phyloP scores from a whole-genome alignment of 2,113 vertebrate species.

The Clupea harengus region DNA sequence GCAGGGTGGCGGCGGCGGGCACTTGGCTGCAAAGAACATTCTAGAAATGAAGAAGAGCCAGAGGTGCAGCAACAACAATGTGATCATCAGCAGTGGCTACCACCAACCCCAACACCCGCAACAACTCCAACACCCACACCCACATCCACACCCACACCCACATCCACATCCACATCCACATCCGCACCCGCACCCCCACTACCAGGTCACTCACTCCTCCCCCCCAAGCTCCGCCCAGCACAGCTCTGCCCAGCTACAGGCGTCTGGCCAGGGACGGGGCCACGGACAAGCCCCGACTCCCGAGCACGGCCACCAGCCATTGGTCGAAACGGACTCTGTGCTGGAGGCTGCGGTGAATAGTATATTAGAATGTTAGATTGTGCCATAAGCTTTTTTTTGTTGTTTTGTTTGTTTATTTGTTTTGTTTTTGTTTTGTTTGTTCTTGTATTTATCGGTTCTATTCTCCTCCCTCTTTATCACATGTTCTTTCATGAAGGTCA shows the following conservation, averaged over 20 bases:
- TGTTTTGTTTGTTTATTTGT: conserved; percentile 15
- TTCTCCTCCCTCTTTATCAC: neutral
- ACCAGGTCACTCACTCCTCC: conserved; percentile 45
- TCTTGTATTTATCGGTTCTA: conserved; percentile 42
- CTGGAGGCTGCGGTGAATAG: conserved; percentile 99
- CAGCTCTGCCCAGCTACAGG: conserved; percentile 36
- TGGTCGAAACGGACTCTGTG: conserved; percentile 90
- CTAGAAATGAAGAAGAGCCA: conserved; percentile 83
- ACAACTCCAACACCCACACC: neutral
- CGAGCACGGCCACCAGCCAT: conserved; percentile 75
- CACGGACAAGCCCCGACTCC: conserved; percentile 76
- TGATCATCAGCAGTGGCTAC: conserved; percentile 47
- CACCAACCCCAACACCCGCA: conserved; percentile 50
- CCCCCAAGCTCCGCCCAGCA: conserved; percentile 52
- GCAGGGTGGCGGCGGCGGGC: conserved; percentile 68
- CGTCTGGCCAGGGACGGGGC: conserved; percentile 49
- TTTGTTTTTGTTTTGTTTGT: conserved; percentile 41
- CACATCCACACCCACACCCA: neutral
- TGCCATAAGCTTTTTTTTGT: conserved; percentile 46
- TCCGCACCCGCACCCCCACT: conserved; percentile 41
- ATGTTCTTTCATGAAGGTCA: neutral
- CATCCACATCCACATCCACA: conserved; percentile 31
- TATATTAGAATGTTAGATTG: conserved; percentile 96
- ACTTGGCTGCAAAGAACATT: conserved; percentile 80
- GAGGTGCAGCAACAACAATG: conserved; percentile 61